phyloP scores from a whole-genome alignment of 2,797 vertebrate species.

The Dryobates pubescens region DNA sequence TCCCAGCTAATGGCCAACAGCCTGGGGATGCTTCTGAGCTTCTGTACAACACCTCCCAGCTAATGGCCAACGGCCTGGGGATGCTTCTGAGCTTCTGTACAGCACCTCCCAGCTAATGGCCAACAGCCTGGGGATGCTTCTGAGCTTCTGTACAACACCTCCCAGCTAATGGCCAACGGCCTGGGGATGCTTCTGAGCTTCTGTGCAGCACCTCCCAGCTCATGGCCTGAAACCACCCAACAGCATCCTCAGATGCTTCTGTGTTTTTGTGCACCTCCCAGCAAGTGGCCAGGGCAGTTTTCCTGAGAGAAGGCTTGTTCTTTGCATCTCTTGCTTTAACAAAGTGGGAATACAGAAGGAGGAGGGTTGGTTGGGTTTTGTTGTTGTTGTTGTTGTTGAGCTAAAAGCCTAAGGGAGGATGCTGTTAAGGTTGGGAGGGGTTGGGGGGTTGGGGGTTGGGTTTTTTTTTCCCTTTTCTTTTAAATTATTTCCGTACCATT shows the following conservation, averaged over 20 bases:
- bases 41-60: slow-evolving; percentile 79
- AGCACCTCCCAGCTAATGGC: too few species aligned
- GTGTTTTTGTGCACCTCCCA: slow-evolving; percentile 78
- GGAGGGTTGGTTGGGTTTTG: slow-evolving; percentile 59
- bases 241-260: too few species aligned
- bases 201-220: too few species aligned
- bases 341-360: slow-evolving; percentile 74
- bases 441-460: too few species aligned
- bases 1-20: too few species aligned
- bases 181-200: slow-evolving; percentile 75
- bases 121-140: too few species aligned
- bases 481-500: slow-evolving; percentile 92
- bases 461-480: slow-evolving; percentile 76
- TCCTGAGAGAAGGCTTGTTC: slow-evolving; percentile 92
- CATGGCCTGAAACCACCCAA: too few species aligned
- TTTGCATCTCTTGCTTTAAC: slow-evolving; percentile 78
- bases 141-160: too few species aligned
- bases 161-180: slow-evolving; percentile 12
- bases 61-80: slow-evolving; percentile 61
- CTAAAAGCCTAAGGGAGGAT: slow-evolving; percentile 78
- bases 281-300: slow-evolving; percentile 80
- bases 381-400: slow-evolving; percentile 67
- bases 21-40: slow-evolving; percentile 62
- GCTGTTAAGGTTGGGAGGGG: too few species aligned
- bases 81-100: neutral